Conservation (phyloP, 2,797 vertebrate species). For the Acanthurus leucopareius region DNA sequence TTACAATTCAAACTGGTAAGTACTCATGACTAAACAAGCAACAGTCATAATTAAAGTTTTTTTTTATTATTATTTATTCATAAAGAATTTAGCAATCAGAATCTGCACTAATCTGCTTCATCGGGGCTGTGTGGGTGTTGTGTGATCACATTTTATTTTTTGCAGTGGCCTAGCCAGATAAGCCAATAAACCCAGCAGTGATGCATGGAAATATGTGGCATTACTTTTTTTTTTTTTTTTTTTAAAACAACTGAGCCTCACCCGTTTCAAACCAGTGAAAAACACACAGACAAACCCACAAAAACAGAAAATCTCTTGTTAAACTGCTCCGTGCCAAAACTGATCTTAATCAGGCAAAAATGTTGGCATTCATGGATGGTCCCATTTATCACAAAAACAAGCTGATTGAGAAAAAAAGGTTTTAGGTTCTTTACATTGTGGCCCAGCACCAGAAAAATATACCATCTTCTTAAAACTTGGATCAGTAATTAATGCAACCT, state of each 20-base stretch:
- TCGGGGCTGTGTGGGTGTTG: background rate
- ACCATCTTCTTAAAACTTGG: background rate
- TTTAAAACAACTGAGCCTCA: background rate
- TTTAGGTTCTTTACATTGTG: background rate
- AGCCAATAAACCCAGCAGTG: background rate
- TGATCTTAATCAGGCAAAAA: background rate
- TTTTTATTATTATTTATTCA: constrained; percentile 5
- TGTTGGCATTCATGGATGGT: background rate
- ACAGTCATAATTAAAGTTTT: background rate
- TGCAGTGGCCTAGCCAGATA: constrained; percentile 6
- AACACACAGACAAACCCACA: background rate
- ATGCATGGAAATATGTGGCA: background rate
- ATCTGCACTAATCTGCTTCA: constrained; percentile 16
- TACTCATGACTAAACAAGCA: background rate
- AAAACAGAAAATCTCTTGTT: background rate
- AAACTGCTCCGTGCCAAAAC: background rate
- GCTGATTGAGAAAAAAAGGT: background rate
- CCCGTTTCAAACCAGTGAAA: background rate
- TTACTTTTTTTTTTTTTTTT: background rate
- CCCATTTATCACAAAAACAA: background rate
- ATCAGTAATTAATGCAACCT: background rate
- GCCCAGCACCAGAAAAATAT: background rate
- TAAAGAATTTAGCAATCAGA: background rate
- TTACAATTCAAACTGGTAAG: no score
- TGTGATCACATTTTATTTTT: constrained; percentile 12